Base-by-base conservation (phyloP, 1,140 invertebrate species). In the Halictus rubicundus region DNA sequence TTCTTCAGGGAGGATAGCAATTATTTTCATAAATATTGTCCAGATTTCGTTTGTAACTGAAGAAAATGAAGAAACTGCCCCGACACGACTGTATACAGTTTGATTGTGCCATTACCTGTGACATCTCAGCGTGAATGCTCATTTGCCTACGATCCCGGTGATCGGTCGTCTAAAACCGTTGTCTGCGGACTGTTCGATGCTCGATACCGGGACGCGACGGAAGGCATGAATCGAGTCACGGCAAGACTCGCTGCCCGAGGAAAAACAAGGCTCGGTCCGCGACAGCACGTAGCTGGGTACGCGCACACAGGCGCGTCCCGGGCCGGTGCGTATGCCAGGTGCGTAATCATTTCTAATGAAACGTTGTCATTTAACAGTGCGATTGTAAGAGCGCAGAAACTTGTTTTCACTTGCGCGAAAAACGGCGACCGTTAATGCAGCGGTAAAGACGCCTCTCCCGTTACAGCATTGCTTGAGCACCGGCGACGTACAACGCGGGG, bases 381-480 rank as follows among this genome's bases (percentile, higher is more conserved):
- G 90, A 90, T 90, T 87, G 86, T 88, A 88, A 87, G 87, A 89
- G 82, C 84, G 80, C 82, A 88, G 84, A 92, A 93, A 93, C 92
- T 90, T 93, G 92, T 92, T 93, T 93, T 92, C 92, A 92, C 89
- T 92, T 91, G 89, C 85, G 90, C 89, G 92, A 93, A 93, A 93
- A 93, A 93, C 92, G 87, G 63, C 90, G 88, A 93, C 92, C 92
- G 92, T 93, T 93, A 93, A 93, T 92, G 91, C 92, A 93, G 92
- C 92, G 92, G 92, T 93, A 93, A 93, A 93, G 92, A 93, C 91
- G 89, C 90, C 89, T 92, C 92, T 92, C 91, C 92, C 92, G 92
- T 93, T 93, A 92, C 87, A 89, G 87, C 80, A 86, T 90, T 90
- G 86, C 84, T 80, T 85, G 84, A 82, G 71, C 83, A 77, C 75